Conservation (phyloP, 2,888 invertebrate species). For the Spodoptera exigua region DNA sequence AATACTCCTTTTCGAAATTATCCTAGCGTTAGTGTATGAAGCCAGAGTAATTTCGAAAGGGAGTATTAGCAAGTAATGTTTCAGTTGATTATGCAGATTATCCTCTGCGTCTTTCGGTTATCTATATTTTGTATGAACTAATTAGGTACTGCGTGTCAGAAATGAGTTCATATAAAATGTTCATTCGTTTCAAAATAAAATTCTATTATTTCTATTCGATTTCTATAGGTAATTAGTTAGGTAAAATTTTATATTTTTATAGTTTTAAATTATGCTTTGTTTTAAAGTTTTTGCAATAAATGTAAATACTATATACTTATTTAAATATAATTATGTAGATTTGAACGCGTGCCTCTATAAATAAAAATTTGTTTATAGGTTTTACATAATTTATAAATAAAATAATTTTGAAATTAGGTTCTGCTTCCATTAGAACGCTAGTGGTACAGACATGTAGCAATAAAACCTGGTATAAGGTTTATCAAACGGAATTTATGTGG, state of each 20-base stretch:
- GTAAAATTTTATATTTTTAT: conserved; percentile 56
- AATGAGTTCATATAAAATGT: conserved; percentile 43
- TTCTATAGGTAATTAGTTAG: conserved; percentile 29
- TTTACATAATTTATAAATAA: conserved; percentile 45
- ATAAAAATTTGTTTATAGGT: conserved; percentile 32
- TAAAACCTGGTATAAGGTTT: too few relatives aligned
- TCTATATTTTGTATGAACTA: conserved; percentile 46
- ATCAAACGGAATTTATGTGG: neutral
- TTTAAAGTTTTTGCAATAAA: conserved; percentile 52
- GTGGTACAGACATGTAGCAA: neutral
- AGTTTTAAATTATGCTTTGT: conserved; percentile 46
- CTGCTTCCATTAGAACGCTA: conserved; percentile 9
- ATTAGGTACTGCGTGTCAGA: conserved; percentile 23
- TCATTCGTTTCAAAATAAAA: conserved; percentile 13
- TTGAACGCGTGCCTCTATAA: conserved; percentile 34
- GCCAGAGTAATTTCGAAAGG: conserved; percentile 85
- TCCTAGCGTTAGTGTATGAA: conserved; percentile 65
- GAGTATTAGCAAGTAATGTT: conserved; percentile 73
- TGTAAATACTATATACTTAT: conserved; percentile 60
- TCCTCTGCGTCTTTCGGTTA: conserved; percentile 19
- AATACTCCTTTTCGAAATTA: conserved; percentile 90
- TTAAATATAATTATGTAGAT: conserved; percentile 33
- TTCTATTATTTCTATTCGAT: conserved; percentile 23
- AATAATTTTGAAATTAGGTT: conserved; percentile 30
- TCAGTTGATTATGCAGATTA: conserved; percentile 2